A percentile compares a stretch with the other conserved stretches of the same genome.
These are phyloP conservation scores for Diogma glabrata DNA, from an alignment of 2,888 invertebrate species.

Conservation along the genomic window DNA sequence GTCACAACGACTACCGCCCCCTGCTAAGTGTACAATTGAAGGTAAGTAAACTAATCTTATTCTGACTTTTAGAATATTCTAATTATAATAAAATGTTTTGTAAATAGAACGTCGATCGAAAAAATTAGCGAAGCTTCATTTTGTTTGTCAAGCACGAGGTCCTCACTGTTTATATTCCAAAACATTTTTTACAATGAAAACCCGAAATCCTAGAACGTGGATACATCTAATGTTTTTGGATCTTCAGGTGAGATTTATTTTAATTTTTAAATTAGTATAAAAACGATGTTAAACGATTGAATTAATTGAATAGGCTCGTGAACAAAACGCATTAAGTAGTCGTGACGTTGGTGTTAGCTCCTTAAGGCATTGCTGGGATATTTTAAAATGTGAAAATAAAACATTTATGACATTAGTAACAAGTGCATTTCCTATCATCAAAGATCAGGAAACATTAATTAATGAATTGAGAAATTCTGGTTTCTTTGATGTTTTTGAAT, in stretches of 20 bases:
- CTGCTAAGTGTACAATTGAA: constrained; percentile 88
- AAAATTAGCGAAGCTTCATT: constrained; percentile 77
- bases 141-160: constrained; percentile 74
- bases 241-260: constrained; percentile 49
- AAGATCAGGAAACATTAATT: constrained; percentile 77
- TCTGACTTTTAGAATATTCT: constrained; percentile 14
- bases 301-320: constrained; percentile 50
- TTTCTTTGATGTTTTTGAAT: constrained; percentile 86
- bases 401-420: constrained; percentile 84
- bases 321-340: constrained; percentile 65
- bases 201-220: constrained; percentile 78
- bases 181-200: constrained; percentile 65
- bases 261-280: too few relatives aligned
- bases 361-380: constrained; percentile 89
- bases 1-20: constrained; percentile 72
- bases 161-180: constrained; percentile 79
- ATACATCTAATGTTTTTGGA: constrained; percentile 94
- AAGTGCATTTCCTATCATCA: constrained; percentile 66
- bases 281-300: not conserved
- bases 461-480: constrained; percentile 77
- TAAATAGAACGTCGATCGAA: constrained; percentile 73
- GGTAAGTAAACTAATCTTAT: too few relatives aligned
- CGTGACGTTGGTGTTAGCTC: constrained; percentile 71
- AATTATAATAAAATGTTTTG: constrained; percentile 37
- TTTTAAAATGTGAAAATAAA: constrained; percentile 80